Conservation (phyloP, 2,113 vertebrate species). For the Dicrurus megarhynchus region DNA sequence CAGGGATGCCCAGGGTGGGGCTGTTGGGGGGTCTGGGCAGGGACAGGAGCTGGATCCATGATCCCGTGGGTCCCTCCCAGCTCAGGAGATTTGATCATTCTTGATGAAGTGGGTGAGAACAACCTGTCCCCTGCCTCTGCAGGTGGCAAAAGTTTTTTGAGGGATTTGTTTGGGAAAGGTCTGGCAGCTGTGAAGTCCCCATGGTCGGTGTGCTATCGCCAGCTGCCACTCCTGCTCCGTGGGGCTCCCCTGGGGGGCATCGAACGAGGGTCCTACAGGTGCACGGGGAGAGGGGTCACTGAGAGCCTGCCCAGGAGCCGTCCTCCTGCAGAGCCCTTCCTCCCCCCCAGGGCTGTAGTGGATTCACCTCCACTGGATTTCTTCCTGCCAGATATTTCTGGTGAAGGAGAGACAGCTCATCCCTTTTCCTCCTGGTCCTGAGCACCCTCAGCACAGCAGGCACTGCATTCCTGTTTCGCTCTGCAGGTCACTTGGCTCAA, state of each 20-base stretch:
- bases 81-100: background rate
- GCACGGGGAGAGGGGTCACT: background rate
- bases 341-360: background rate
- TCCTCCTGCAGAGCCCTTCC: background rate
- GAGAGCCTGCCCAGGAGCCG: background rate
- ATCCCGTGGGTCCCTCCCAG: background rate
- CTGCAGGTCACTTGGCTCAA: background rate
- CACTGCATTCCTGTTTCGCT: background rate
- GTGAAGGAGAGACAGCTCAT: background rate
- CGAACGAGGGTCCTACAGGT: background rate
- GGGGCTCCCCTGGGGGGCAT: no score
- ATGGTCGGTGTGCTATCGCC: fast-evolving
- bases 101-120: background rate
- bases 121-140: background rate
- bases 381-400: background rate
- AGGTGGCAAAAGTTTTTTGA: background rate
- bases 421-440: background rate
- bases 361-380: background rate
- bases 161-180: background rate
- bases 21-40: background rate
- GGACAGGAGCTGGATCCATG: fast-evolving
- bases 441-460: background rate
- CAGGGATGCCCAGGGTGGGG: background rate
- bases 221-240: background rate
- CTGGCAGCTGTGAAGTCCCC: background rate